Percentiles rank a stretch among this genome's conserved stretches.
Evolutionary conservation across 2,113 vertebrate species (phyloP).

Genomic region (Ailurus styani): DNA sequence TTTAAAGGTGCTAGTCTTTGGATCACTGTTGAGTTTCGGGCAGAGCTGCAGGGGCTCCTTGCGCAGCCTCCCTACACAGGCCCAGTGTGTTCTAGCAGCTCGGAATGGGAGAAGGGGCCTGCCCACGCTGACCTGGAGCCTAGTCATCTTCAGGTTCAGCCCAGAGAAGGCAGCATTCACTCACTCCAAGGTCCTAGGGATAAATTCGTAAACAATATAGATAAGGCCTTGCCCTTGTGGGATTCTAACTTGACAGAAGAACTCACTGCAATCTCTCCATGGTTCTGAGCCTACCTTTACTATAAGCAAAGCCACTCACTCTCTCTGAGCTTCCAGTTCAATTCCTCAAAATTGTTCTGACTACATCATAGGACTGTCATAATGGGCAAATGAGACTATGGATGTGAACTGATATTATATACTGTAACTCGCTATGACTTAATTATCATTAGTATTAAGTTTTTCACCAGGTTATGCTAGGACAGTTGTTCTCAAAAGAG

Average conservation of each 20-base stretch:
- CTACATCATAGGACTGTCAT: neutral
- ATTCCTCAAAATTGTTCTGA: neutral
- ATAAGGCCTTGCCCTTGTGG: neutral
- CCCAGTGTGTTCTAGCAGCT: neutral
- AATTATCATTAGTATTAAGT: neutral
- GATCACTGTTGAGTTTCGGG: neutral
- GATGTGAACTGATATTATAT: neutral
- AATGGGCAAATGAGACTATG: neutral
- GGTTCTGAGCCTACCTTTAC: neutral
- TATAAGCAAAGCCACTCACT: neutral
- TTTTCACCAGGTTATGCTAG: neutral
- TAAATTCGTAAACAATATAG: neutral
- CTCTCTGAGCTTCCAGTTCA: neutral
- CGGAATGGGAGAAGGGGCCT: neutral
- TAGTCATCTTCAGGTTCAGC: neutral
- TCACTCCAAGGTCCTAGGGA: neutral
- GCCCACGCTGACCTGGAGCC: neutral
- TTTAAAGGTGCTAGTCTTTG: neutral
- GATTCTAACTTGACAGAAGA: neutral
- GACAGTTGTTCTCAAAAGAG: neutral
- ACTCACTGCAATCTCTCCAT: neutral
- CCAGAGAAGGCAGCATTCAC: neutral
- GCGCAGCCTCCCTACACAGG: neutral
- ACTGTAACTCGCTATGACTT: neutral
- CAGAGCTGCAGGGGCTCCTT: neutral